Evolutionary conservation across 2,113 vertebrate species (phyloP), one percentile per base, ranked within the genome.

Genomic region (Chaetorhynchus papuensis): DNA sequence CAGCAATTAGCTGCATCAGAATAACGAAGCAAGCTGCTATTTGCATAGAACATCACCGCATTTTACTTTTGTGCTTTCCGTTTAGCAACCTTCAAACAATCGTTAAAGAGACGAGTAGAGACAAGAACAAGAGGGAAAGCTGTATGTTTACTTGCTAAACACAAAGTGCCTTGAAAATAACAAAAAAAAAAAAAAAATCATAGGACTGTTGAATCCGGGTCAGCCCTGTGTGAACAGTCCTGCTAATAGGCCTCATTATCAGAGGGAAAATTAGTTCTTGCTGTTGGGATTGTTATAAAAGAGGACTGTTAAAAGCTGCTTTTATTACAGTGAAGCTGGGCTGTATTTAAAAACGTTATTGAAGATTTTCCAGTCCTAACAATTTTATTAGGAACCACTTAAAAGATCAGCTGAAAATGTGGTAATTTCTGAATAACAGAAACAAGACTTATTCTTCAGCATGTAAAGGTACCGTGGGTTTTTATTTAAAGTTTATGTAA

Each of bases 331-430:
- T 66, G 89, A 83, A 81, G 59, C 83, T 81, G 80, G 89, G 42
- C 76, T 92, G 79, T 49, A 69, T 83, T 93, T 90, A 26, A 92
- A 96, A 87, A 87, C 15, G 22, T 76, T 87, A 85, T 44, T 91
- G 87, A 97, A 96, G 84, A 94, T 94, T 87, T 95, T 96, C 69
- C 81, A 93, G 86, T 93, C 15, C 91, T 94, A 97, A 94, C 93
- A 95, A 93, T 96, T 94, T 96, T 96, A 94, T 93, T 89, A 94
- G 82, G 37, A 94, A 35, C 83, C 90, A 95, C 80, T 78, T 90
- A 82, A 89, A 90, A 95, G 77, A 96, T 85, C 90, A 91, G 85
- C 79, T 93, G 61, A 96, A 97, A 96, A 91, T 4, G 30, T 33
- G 45, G 85, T 79, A 84, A 96, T 87, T 92, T 96, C 79, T 94